Evolutionary conservation across 2,888 invertebrate genomes (phyloP).

Genomic region (Alviniconcha strummeri): DNA sequence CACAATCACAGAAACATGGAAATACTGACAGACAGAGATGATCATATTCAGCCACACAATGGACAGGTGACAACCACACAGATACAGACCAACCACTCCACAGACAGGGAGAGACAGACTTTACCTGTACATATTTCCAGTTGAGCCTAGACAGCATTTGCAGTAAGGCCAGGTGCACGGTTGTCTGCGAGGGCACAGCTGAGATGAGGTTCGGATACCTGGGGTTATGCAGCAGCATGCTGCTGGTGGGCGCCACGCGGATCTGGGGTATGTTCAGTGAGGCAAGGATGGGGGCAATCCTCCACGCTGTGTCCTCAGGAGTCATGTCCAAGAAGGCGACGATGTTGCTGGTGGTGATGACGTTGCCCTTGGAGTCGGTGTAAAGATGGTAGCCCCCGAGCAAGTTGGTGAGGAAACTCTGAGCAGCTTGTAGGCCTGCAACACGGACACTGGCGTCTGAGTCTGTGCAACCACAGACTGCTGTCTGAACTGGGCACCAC

Average conservation of each 20-base stretch:
- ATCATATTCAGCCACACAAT: neutral
- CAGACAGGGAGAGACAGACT: neutral
- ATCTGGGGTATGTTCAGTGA: constrained; percentile 77
- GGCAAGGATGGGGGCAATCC: constrained; percentile 69
- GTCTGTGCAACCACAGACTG: too few species aligned
- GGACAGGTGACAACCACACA: neutral
- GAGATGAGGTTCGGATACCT: constrained; percentile 58
- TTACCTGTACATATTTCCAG: constrained; percentile 72
- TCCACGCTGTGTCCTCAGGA: constrained; percentile 18
- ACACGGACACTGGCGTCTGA: too few species aligned
- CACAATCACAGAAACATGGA: too few species aligned
- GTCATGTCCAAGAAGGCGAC: constrained; percentile 54
- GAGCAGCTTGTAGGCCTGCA: constrained; percentile 44
- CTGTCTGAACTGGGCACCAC: too few species aligned
- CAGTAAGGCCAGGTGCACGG: constrained; percentile 62
- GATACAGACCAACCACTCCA: neutral
- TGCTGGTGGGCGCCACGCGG: constrained; percentile 51
- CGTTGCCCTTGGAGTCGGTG: constrained; percentile 41
- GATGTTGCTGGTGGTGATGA: constrained; percentile 56
- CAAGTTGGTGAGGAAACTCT: constrained; percentile 55
- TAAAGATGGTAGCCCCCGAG: constrained; percentile 51
- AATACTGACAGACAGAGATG: too few species aligned
- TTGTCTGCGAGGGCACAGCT: constrained; percentile 55
- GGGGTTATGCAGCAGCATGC: constrained; percentile 40
- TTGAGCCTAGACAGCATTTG: constrained; percentile 66